A percentile compares a stretch with the other conserved stretches of the same genome.
Evolutionary conservation across 2,113 vertebrate species (phyloP).

Genomic region (Rhinopomastus cyanomelas): DNA sequence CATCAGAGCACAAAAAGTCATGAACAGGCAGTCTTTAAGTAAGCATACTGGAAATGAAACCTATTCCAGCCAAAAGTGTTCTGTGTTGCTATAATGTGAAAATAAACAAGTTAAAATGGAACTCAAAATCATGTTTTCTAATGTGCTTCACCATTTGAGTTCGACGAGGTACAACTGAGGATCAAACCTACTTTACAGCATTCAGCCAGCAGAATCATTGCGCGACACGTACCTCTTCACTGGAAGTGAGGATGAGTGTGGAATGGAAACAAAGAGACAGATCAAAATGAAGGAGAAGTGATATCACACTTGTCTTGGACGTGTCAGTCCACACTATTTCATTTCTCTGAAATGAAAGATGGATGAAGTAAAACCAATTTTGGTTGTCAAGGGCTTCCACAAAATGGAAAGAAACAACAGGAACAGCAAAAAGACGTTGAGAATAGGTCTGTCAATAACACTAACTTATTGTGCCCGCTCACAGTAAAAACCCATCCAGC

Average conservation of each 20-base stretch:
- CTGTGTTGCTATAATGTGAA: too few relatives aligned
- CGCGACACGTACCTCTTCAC: not conserved
- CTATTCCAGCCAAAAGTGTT: too few relatives aligned
- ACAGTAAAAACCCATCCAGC: slow-evolving; percentile 47
- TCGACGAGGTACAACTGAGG: not conserved
- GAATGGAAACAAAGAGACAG: slow-evolving; percentile 55
- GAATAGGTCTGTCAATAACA: slow-evolving; percentile 71
- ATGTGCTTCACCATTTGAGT: not conserved
- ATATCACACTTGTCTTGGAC: slow-evolving; percentile 58
- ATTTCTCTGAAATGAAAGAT: slow-evolving; percentile 58
- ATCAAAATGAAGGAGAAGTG: slow-evolving; percentile 50
- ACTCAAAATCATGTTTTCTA: not conserved
- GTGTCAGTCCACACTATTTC: slow-evolving; percentile 46
- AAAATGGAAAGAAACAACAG: slow-evolving; percentile 53
- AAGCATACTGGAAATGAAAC: not conserved
- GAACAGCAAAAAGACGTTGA: slow-evolving; percentile 57
- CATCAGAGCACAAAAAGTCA: not conserved
- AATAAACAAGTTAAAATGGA: not conserved
- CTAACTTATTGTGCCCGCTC: slow-evolving; percentile 57
- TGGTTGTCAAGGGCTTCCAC: slow-evolving; percentile 62
- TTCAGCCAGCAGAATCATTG: not conserved
- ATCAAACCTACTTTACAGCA: not conserved
- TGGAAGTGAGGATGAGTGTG: slow-evolving; percentile 16
- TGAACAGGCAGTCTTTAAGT: not conserved
- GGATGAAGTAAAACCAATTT: slow-evolving; percentile 70